A percentile compares a stretch with the other conserved stretches of the same genome.
phyloP scores from a whole-genome alignment of 2,888 invertebrate species.

The Thecophora atra region DNA sequence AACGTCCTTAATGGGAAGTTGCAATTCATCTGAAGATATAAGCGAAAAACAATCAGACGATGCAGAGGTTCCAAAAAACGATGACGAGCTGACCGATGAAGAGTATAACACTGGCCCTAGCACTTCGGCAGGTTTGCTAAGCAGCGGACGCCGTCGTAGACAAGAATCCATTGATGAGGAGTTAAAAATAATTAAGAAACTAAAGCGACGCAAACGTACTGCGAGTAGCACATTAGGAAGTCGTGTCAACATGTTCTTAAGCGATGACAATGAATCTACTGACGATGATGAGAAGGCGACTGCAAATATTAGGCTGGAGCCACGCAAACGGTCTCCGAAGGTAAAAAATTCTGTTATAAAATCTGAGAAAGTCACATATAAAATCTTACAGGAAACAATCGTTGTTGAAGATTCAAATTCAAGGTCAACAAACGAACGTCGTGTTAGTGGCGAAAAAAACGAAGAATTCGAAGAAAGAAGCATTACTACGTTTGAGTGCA shows the following conservation, averaged over 20 bases:
- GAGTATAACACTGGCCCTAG: slow-evolving; percentile 58
- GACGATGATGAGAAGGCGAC: background rate
- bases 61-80: background rate
- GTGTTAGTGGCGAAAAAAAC: too few relatives aligned
- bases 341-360: too few relatives aligned
- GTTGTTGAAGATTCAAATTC: too few relatives aligned
- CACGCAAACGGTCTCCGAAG: background rate
- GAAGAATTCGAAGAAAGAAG: too few relatives aligned
- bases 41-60: background rate
- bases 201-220: slow-evolving; percentile 10
- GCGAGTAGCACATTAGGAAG: slow-evolving; percentile 13
- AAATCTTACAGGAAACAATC: too few relatives aligned
- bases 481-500: too few relatives aligned
- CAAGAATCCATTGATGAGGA: slow-evolving; percentile 41
- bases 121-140: slow-evolving; percentile 56
- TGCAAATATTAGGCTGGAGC: too few relatives aligned
- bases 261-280: background rate
- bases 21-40: slow-evolving; percentile 65
- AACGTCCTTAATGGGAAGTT: slow-evolving; percentile 63
- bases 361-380: too few relatives aligned
- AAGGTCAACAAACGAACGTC: too few relatives aligned
- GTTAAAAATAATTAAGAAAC: slow-evolving; percentile 39
- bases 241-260: background rate
- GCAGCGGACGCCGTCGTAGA: slow-evolving; percentile 52
- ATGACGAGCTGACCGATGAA: slow-evolving; percentile 37